Percentiles rank a stretch among this genome's conserved stretches.
These are phyloP conservation scores for Temnopleurus reevesii DNA, from an alignment of 53 echinoderm and acorn worm genomes.

Conservation along the genomic window DNA sequence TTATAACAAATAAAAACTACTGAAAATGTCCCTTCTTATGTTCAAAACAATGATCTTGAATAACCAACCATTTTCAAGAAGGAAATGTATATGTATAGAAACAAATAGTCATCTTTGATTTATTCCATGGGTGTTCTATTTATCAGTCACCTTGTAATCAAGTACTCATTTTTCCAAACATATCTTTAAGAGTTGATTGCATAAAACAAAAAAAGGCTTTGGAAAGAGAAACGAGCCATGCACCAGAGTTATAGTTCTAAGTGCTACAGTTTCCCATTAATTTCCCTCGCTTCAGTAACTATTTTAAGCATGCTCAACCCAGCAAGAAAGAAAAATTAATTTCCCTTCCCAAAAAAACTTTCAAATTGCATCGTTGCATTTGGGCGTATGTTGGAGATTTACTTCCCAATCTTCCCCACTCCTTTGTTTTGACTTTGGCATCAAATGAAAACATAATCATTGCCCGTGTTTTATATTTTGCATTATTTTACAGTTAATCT, in stretches of 20 bases:
- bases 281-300: not conserved
- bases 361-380: not conserved
- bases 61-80: not conserved
- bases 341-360: not conserved
- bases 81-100: too few species aligned
- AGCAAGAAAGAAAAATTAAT: not conserved
- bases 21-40: not conserved
- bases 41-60: slow-evolving; percentile 33
- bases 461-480: not conserved
- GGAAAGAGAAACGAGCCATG: too few species aligned
- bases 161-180: too few species aligned
- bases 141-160: too few species aligned
- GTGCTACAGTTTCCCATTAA: not conserved
- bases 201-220: too few species aligned
- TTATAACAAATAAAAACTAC: not conserved
- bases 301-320: slow-evolving; percentile 53
- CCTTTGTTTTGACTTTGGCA: not conserved
- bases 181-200: too few species aligned
- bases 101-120: too few species aligned
- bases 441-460: not conserved
- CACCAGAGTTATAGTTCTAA: too few species aligned
- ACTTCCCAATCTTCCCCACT: not conserved
- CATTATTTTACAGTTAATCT: not conserved
- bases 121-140: too few species aligned
- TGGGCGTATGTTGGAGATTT: not conserved